Evolutionary conservation across 2,888 invertebrate species (phyloP), one percentile per base, ranked within the genome.

Genomic region (Drosophila ezoana): DNA sequence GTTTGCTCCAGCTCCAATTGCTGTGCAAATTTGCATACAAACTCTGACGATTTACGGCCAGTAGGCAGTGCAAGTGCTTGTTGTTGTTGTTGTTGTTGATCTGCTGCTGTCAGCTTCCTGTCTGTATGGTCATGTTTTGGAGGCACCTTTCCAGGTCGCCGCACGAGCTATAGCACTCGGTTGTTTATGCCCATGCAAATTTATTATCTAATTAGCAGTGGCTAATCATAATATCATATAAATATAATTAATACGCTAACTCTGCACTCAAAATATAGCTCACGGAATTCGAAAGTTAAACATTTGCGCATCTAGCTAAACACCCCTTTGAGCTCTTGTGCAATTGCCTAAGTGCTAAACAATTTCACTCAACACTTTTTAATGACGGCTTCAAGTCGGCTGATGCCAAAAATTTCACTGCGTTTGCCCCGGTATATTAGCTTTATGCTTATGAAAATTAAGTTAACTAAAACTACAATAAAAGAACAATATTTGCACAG

Each of bases 11-110:
- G 23, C 35, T 51, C 23, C 51, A 49, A 35, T 58, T 43, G 51
- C 32, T 43, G 40, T 28, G 10, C 48, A 51, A 65, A 86, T 83
- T 83, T 86, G 82, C 82, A 83, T 83, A 82, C 52, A 62, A 78
- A 80, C 80, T 82, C 58, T 72, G 67, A 73, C 71, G 68, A 72
- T 74, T 79, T 69, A 74, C 57, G 43, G 16, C 38, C 49, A 44
- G 45, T 54, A 52, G 58, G 58, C 63, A 41, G 28, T 56, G 65
- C 41, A 47, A 63, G 54, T 54, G 11, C 45, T 63, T 63, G 47
- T 9, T 43, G 14, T 43, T 20, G n/a, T 44, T 58, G 37, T 9
- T 48, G 16, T 32, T 40, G 14, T 14, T 13, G 37, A 14, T 38
- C 44, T 47, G 45, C 18, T 41, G 60, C 45, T 66, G 38, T 38